These are phyloP conservation scores for Congeria kusceri DNA, from an alignment of 2,888 invertebrate species.

Conservation along the genomic window DNA sequence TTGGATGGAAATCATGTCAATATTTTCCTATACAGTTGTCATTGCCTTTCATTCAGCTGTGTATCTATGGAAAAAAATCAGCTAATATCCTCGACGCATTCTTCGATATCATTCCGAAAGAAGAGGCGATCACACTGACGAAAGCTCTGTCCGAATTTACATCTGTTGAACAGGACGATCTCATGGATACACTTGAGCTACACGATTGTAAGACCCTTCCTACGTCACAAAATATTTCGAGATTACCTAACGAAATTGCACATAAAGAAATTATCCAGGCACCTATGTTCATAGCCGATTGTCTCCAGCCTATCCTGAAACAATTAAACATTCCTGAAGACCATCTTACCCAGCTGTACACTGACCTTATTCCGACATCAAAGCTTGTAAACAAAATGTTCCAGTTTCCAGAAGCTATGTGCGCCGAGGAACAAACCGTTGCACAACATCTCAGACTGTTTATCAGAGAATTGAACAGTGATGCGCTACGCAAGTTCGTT, in stretches of 20 bases:
- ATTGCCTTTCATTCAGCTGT: slow-evolving; percentile 37
- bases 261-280: slow-evolving; percentile 56
- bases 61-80: slow-evolving; percentile 28
- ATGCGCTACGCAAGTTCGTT: slow-evolving; percentile 28
- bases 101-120: slow-evolving; percentile 31
- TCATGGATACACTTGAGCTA: slow-evolving; percentile 38
- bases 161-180: slow-evolving; percentile 44
- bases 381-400: slow-evolving; percentile 29
- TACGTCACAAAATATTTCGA: slow-evolving; percentile 38
- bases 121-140: slow-evolving; percentile 27
- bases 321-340: slow-evolving; percentile 14
- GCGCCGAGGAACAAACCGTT: slow-evolving; percentile 34
- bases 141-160: slow-evolving; percentile 31
- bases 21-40: slow-evolving; percentile 46
- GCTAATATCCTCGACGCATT: slow-evolving; percentile 35
- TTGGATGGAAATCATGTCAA: slow-evolving; percentile 45
- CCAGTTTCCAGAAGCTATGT: slow-evolving; percentile 35
- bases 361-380: slow-evolving; percentile 32
- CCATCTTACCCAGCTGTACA: slow-evolving; percentile 27
- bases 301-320: slow-evolving; percentile 34
- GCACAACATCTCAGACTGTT: slow-evolving; percentile 28
- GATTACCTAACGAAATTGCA: slow-evolving; percentile 43
- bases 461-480: slow-evolving; percentile 34
- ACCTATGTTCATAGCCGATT: slow-evolving; percentile 52
- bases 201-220: slow-evolving; percentile 42